These are phyloP conservation scores for Drosophila kambysellisi DNA, from an alignment of 2,888 invertebrate species.

Conservation along the genomic window DNA sequence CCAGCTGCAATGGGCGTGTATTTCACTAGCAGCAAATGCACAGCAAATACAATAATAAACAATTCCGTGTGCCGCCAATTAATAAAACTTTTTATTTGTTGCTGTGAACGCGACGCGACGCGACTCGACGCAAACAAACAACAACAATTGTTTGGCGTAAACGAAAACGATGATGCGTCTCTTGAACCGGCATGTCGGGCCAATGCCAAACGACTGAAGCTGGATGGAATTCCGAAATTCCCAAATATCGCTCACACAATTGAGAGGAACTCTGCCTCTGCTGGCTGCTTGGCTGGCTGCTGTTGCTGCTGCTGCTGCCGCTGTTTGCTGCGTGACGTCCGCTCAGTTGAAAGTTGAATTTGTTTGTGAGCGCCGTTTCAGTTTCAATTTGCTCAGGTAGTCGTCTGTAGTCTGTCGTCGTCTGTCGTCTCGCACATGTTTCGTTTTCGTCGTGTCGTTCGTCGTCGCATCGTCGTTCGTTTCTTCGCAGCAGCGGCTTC, in stretches of 20 bases:
- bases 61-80: slow-evolving; percentile 11
- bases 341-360: slow-evolving; percentile 70
- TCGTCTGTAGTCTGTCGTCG: slow-evolving; percentile 20
- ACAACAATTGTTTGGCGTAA: slow-evolving; percentile 18
- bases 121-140: slow-evolving; percentile 32
- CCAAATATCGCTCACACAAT: slow-evolving; percentile 29
- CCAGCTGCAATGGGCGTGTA: slow-evolving; percentile 27
- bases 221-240: slow-evolving; percentile 54
- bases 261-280: slow-evolving; percentile 29
- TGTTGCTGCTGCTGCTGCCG: slow-evolving; percentile 23
- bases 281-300: slow-evolving; percentile 10
- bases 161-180: slow-evolving; percentile 41
- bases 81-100: slow-evolving; percentile 32
- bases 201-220: slow-evolving; percentile 70
- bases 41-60: neutral
- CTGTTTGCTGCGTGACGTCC: slow-evolving; percentile 60
- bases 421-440: slow-evolving; percentile 10
- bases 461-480: slow-evolving; percentile 17
- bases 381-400: slow-evolving; percentile 63
- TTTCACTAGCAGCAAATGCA: slow-evolving; percentile 35
- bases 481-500: slow-evolving; percentile 23
- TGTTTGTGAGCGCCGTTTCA: slow-evolving; percentile 66
- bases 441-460: slow-evolving; percentile 11
- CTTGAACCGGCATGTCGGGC: slow-evolving; percentile 77
- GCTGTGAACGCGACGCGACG: slow-evolving; percentile 36